Evolutionary conservation across 2,888 invertebrate species (phyloP), one percentile per base, ranked within the genome.

Genomic region (Polyploca ridens): DNA sequence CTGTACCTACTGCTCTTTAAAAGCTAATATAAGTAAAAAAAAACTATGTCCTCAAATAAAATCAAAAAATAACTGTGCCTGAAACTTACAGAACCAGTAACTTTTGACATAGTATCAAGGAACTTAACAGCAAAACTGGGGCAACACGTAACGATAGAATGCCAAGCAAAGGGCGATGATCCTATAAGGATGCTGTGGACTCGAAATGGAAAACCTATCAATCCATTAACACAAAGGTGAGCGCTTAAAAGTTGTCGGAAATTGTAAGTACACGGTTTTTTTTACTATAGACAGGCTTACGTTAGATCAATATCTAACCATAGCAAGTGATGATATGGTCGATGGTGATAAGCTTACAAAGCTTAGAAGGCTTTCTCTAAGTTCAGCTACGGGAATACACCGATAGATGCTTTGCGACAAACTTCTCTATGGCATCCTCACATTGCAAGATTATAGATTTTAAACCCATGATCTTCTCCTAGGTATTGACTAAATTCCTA

Each of bases 171-270:
- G 81, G 98, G 98, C 6, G 98, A 98, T 84, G 96, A 96, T 80
- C 98, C 98, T 1, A 96, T 98, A 70, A 96, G 96, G 75, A 96
- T 98, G 58, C 95, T 95, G 79, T 98, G 98, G 98, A 96, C 96
- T 16, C 96, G 96, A 76, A 97, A 97, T 84, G 96, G 95, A 69
- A 96, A 96, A 70, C 95, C 96, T 58, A 94, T 97, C 65, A 96
- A 97, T 82, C 94, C 93, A 4, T 79, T 94, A 66, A 94, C 93
- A 0, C 94, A 94, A 68, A 90, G 94, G 94, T 94, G 75, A 65
- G 65, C 41, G 41, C 61, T 33, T 33, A n/a, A 16, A 54, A 33
- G 13, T 54, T 33, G 14, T 7, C 8, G 2, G 38, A 57, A 44
- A 41, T 27, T 27, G 27, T 27, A n/a, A n/a, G n/a, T 27, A 27